Percentiles rank a stretch among this genome's conserved stretches.
These are phyloP conservation scores for Sebastes iracundus DNA, from an alignment of 2,797 vertebrate species.

Conservation along the genomic window DNA sequence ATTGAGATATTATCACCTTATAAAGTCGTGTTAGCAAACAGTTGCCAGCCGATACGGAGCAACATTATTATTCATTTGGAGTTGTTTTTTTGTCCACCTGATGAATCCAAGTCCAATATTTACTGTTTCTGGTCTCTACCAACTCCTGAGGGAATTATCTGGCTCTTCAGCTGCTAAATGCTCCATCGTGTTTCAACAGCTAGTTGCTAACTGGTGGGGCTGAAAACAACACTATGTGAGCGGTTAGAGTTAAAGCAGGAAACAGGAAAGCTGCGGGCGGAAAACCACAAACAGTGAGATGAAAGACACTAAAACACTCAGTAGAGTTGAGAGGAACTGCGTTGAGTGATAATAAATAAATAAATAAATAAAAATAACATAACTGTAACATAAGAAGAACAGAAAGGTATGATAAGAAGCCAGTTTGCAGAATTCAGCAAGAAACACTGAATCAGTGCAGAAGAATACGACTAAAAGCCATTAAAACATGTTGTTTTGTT, in stretches of 20 bases:
- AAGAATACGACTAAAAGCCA: not conserved
- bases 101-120: not conserved
- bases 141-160: not conserved
- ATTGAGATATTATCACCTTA: not conserved
- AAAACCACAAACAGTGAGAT: not conserved
- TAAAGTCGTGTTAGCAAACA: not conserved
- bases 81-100: not conserved
- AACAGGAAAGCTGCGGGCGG: not conserved
- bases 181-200: not conserved
- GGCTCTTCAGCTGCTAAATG: not conserved
- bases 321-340: not conserved
- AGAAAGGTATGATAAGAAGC: not conserved
- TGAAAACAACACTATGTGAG: not conserved
- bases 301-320: not conserved
- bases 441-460: constrained; percentile 2
- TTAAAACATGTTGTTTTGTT: constrained; percentile 15
- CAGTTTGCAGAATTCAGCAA: not conserved
- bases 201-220: not conserved
- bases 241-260: not conserved
- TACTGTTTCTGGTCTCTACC: not conserved
- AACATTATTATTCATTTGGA: not conserved
- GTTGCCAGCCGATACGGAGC: not conserved
- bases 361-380: not conserved
- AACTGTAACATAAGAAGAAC: not conserved
- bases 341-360: not conserved